phyloP scores from a whole-genome alignment of 2,113 vertebrate species.

The Xiphophorus couchianus region DNA sequence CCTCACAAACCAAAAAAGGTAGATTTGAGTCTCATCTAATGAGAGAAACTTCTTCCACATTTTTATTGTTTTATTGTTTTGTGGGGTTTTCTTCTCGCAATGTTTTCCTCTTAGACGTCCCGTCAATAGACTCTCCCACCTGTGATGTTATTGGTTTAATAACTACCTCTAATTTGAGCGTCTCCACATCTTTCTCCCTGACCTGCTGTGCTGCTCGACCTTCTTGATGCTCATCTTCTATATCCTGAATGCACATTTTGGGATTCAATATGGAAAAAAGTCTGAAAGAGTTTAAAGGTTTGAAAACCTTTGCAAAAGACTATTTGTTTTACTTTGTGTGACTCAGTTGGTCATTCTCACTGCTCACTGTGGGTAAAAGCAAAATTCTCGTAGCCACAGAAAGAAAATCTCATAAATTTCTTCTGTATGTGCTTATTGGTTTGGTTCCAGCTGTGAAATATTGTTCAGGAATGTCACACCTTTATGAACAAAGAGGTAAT shows the following conservation, averaged over 20 bases:
- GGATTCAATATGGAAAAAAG: background rate
- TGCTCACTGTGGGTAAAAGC: background rate
- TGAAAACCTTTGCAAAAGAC: background rate
- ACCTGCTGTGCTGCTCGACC: background rate
- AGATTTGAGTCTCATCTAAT: too few species aligned
- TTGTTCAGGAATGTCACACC: slow-evolving; percentile 36
- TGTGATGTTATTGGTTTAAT: background rate
- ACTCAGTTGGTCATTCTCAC: background rate
- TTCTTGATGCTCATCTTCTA: background rate
- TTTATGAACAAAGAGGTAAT: slow-evolving; percentile 57
- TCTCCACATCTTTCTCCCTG: background rate
- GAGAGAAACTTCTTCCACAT: too few species aligned
- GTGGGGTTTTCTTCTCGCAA: too few species aligned
- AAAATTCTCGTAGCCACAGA: slow-evolving; percentile 18
- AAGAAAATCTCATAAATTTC: slow-evolving; percentile 16
- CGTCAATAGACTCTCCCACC: too few species aligned
- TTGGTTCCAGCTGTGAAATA: slow-evolving; percentile 49
- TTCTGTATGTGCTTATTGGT: slow-evolving; percentile 24
- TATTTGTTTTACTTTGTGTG: background rate
- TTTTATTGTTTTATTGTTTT: too few species aligned
- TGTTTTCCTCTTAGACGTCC: too few species aligned
- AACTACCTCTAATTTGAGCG: background rate
- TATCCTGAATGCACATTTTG: background rate
- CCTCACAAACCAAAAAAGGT: too few species aligned
- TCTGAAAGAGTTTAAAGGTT: background rate